Evolutionary conservation across 2,113 vertebrate species (phyloP).

Genomic region (Sitta europaea): DNA sequence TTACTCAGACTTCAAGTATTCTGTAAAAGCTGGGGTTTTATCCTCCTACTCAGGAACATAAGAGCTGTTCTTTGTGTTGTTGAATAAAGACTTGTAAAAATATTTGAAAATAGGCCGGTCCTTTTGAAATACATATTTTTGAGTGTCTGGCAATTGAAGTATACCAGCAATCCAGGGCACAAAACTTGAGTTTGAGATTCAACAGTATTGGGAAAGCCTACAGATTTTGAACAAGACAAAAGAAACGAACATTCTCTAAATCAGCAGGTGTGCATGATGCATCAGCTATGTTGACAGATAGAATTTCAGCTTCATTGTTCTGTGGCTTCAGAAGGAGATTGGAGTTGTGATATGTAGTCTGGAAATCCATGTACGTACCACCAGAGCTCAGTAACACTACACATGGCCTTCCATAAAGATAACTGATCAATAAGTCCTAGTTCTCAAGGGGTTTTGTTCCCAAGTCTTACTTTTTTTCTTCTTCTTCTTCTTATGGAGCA

Average conservation of each 20-base stretch:
- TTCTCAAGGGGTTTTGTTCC: not conserved
- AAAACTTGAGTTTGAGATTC: not conserved
- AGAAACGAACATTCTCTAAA: not conserved
- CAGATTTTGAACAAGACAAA: not conserved
- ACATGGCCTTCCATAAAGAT: not conserved
- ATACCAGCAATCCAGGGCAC: not conserved
- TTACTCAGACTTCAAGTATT: not conserved
- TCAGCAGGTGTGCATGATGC: not conserved
- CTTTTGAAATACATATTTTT: not conserved
- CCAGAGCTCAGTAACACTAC: not conserved
- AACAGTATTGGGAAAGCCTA: not conserved
- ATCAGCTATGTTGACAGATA: not conserved
- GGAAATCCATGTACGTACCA: fast-evolving
- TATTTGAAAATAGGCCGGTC: not conserved
- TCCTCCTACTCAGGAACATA: not conserved
- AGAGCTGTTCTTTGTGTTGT: not conserved
- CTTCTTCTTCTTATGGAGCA: not conserved
- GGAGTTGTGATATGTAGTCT: not conserved
- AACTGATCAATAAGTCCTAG: not conserved
- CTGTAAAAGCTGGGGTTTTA: not conserved
- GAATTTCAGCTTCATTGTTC: not conserved
- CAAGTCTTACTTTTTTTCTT: not conserved
- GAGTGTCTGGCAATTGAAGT: not conserved
- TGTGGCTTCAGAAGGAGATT: not conserved
- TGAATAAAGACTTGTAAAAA: not conserved